phyloP scores from a whole-genome alignment of 2,888 invertebrate genomes.

The Malachius bipustulatus region DNA sequence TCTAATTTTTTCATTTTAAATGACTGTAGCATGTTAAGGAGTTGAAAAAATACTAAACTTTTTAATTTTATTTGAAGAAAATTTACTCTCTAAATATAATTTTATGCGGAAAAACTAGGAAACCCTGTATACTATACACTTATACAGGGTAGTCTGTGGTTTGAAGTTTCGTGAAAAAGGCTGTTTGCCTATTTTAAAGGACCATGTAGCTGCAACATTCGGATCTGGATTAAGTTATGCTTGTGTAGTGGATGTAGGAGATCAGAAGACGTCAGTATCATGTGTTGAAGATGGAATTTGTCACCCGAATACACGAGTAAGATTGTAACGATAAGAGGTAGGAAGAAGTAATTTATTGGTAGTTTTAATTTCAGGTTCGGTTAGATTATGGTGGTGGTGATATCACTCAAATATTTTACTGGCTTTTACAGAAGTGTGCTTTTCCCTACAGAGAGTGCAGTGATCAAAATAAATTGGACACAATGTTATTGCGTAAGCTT shows the following conservation, averaged over 20 bases:
- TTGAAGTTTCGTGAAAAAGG: too few species aligned
- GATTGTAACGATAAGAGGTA: slow-evolving; percentile 13
- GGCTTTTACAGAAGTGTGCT: slow-evolving; percentile 79
- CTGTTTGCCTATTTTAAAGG: slow-evolving; percentile 42
- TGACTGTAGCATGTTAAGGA: too few species aligned
- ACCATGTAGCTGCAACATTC: slow-evolving; percentile 77
- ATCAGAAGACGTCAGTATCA: slow-evolving; percentile 89
- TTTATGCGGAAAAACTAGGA: too few species aligned
- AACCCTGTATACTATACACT: too few species aligned
- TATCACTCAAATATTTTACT: slow-evolving; percentile 78
- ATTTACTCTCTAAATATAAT: too few species aligned
- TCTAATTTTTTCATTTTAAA: too few species aligned
- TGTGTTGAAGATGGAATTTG: slow-evolving; percentile 96
- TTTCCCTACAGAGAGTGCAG: slow-evolving; percentile 80
- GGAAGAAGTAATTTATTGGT: slow-evolving; percentile 6
- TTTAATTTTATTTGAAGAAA: too few species aligned
- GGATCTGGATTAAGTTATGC: slow-evolving; percentile 76
- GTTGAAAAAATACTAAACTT: too few species aligned
- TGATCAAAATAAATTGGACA: slow-evolving; percentile 62
- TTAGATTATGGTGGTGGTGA: slow-evolving; percentile 88
- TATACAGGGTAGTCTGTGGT: too few species aligned
- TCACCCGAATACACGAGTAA: slow-evolving; percentile 69
- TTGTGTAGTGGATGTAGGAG: slow-evolving; percentile 91
- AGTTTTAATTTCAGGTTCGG: slow-evolving; percentile 35
- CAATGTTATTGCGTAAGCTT: slow-evolving; percentile 64